Evolutionary conservation across 2,113 vertebrate genomes (phyloP).

Genomic region (Ictalurus furcatus): DNA sequence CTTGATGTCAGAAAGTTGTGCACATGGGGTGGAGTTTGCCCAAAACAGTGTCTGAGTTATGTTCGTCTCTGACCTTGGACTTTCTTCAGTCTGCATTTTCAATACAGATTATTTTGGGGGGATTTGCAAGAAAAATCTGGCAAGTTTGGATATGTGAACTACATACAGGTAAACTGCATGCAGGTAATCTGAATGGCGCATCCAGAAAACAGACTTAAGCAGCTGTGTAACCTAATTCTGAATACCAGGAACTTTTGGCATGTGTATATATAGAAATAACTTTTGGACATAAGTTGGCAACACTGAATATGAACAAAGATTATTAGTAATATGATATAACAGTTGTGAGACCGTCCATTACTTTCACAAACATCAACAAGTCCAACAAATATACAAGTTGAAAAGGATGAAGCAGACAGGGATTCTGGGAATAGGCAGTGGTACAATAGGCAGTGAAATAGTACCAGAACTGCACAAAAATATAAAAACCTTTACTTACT

Average conservation of each 20-base stretch:
- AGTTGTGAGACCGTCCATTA: background rate
- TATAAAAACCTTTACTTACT: background rate
- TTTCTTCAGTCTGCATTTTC: background rate
- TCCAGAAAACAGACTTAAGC: background rate
- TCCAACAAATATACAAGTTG: background rate
- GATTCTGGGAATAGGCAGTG: background rate
- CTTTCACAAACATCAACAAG: background rate
- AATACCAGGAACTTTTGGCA: background rate
- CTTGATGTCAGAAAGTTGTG: background rate
- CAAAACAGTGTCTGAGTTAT: background rate
- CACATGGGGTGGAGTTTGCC: background rate
- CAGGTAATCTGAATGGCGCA: background rate
- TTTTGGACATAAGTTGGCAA: background rate
- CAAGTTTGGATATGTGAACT: background rate
- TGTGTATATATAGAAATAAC: background rate
- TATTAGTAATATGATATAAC: background rate
- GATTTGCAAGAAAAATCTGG: background rate
- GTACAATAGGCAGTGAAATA: background rate
- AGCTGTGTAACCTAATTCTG: background rate
- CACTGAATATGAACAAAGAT: background rate
- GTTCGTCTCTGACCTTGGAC: background rate
- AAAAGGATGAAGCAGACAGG: background rate
- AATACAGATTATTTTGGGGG: background rate
- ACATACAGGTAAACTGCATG: background rate
- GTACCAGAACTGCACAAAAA: background rate